Evolutionary conservation across 2,797 vertebrate species (phyloP).

Genomic region (Hippocampus kuda): DNA sequence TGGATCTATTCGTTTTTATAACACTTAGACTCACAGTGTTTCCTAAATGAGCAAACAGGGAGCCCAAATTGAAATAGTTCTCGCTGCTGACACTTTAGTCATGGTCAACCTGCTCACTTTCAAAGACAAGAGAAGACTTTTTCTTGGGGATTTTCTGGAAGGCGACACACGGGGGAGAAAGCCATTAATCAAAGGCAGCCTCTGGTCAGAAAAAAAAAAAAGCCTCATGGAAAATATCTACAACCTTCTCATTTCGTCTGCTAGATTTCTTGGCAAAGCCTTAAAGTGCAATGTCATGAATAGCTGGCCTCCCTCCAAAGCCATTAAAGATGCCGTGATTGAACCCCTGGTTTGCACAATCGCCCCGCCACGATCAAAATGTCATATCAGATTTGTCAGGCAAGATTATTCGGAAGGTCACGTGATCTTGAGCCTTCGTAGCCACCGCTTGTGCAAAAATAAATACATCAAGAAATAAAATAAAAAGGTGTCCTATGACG

Average conservation of each 20-base stretch:
- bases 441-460: slow-evolving; percentile 9
- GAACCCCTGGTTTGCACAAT: slow-evolving; percentile 78
- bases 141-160: slow-evolving; percentile 81
- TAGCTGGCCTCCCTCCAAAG: slow-evolving; percentile 73
- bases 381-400: slow-evolving; percentile 85
- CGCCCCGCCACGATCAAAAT: slow-evolving; percentile 85
- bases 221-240: slow-evolving; percentile 88
- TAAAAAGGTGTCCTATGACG: not conserved
- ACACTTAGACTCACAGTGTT: slow-evolving; percentile 16
- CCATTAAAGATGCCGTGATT: slow-evolving; percentile 67
- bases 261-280: slow-evolving; percentile 79
- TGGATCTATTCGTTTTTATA: slow-evolving; percentile 1
- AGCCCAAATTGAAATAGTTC: slow-evolving; percentile 11
- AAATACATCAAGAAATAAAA: not conserved
- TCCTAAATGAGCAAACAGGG: slow-evolving; percentile 44
- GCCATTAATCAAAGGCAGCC: slow-evolving; percentile 84
- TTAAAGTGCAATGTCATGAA: slow-evolving; percentile 82
- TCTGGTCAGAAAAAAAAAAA: slow-evolving; percentile 77
- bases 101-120: slow-evolving; percentile 45
- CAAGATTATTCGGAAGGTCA: slow-evolving; percentile 80
- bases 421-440: slow-evolving; percentile 34
- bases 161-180: slow-evolving; percentile 66
- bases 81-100: slow-evolving; percentile 6
- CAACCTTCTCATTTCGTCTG: slow-evolving; percentile 82
- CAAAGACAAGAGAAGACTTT: slow-evolving; percentile 63